Evolutionary conservation across 2,888 invertebrate species (phyloP).

Genomic region (Meganola albula): DNA sequence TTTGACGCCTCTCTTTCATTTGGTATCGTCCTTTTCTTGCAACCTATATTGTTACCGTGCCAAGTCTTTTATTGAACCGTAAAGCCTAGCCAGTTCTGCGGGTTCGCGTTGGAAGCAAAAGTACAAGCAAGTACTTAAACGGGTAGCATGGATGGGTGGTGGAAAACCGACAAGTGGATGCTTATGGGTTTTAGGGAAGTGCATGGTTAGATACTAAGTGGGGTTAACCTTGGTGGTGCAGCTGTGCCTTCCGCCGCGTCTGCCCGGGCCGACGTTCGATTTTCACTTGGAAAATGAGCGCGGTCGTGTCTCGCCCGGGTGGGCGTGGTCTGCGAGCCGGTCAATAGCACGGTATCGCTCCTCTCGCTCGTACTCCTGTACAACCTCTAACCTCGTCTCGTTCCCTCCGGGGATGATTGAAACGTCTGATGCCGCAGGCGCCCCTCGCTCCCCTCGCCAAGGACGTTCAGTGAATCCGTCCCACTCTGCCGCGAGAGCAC

Average conservation of each 20-base stretch:
- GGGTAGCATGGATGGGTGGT: conserved; percentile 24
- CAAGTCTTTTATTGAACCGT: conserved; percentile 62
- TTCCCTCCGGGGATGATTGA: conserved; percentile 74
- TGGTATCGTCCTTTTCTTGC: conserved; percentile 62
- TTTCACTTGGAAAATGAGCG: conserved; percentile 74
- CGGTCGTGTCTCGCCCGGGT: conserved; percentile 73
- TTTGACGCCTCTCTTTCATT: conserved; percentile 50
- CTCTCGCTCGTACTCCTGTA: conserved; percentile 49
- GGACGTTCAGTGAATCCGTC: conserved; percentile 79
- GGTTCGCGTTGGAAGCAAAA: conserved; percentile 44
- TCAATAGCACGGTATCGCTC: conserved; percentile 70
- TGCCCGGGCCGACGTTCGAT: conserved; percentile 76
- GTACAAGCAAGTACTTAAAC: too few relatives aligned
- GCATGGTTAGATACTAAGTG: conserved; percentile 50
- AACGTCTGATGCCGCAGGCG: conserved; percentile 78
- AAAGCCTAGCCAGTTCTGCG: conserved; percentile 53
- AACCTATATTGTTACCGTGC: conserved; percentile 63
- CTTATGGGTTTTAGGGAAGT: conserved; percentile 44
- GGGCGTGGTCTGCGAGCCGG: conserved; percentile 75
- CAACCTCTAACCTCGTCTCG: conserved; percentile 41
- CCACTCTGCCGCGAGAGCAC: conserved; percentile 77
- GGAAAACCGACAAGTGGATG: conserved; percentile 19
- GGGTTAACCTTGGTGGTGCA: conserved; percentile 68
- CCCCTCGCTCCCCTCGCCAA: conserved; percentile 74
- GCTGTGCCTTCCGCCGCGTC: conserved; percentile 55